These are phyloP conservation scores for Myzus persicae DNA, from an alignment of 1,140 invertebrate genomes.

Conservation along the genomic window DNA sequence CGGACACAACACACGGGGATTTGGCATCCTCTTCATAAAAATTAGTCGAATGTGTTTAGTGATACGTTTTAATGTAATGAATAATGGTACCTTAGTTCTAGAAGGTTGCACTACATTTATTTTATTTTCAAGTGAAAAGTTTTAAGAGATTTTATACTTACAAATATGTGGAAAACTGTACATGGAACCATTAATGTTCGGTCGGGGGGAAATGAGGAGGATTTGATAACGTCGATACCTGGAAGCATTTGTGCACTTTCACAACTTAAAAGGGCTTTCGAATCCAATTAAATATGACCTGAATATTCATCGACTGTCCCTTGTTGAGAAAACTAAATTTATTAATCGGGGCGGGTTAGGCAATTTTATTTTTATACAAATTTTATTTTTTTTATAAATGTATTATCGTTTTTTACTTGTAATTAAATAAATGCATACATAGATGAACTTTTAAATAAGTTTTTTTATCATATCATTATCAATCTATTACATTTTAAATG, in stretches of 20 bases:
- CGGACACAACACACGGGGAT: too few relatives aligned
- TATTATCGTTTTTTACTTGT: not conserved
- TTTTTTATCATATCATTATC: not conserved
- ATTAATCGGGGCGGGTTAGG: not conserved
- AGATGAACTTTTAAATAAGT: not conserved
- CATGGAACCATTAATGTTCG: not conserved
- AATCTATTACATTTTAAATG: not conserved
- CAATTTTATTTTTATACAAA: not conserved
- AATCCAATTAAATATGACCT: constrained; percentile 34
- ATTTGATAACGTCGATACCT: not conserved
- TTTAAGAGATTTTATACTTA: not conserved
- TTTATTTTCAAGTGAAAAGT: not conserved
- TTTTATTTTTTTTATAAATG: not conserved
- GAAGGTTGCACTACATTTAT: not conserved
- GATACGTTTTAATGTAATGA: not conserved
- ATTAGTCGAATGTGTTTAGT: not conserved
- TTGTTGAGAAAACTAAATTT: not conserved
- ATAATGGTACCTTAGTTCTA: not conserved
- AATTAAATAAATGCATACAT: not conserved
- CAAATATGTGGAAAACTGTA: not conserved
- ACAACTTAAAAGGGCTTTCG: not conserved
- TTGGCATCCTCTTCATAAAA: not conserved
- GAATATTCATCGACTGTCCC: not conserved
- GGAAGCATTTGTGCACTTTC: constrained; percentile 24
- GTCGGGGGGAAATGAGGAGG: not conserved